A percentile compares a stretch with the other conserved stretches of the same genome.
Evolutionary conservation across 2,888 invertebrate species (phyloP).

Genomic region (Lottia gigantea): DNA sequence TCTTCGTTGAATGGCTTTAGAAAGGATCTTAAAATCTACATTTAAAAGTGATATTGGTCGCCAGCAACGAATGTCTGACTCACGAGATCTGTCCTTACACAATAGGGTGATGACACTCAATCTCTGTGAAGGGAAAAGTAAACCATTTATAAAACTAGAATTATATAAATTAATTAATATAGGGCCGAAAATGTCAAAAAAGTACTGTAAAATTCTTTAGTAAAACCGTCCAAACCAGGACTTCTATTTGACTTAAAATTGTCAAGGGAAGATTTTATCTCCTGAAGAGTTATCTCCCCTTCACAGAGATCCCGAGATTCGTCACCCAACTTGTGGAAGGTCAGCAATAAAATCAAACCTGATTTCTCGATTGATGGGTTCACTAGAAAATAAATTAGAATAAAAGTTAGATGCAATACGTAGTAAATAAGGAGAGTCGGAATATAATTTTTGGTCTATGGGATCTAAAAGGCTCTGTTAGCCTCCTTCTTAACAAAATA

Average conservation of each 20-base stretch:
- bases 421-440: neutral
- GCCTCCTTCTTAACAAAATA: neutral
- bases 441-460: neutral
- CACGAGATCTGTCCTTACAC: neutral
- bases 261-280: neutral
- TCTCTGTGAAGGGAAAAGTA: neutral
- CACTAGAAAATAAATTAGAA: conserved; percentile 13
- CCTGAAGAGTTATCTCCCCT: neutral
- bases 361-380: neutral
- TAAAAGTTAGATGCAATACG: neutral
- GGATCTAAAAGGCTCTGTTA: neutral
- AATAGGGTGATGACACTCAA: neutral
- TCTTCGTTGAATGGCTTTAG: conserved; percentile 21
- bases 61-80: neutral
- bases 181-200: neutral
- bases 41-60: neutral
- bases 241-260: neutral
- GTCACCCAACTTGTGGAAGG: neutral
- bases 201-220: neutral
- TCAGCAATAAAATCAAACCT: neutral
- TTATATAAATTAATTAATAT: neutral
- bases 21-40: conserved; percentile 4
- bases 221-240: neutral
- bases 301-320: neutral
- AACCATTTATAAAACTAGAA: neutral